Conservation (phyloP, 2,113 vertebrate species). For the Coptodon rendalli region DNA sequence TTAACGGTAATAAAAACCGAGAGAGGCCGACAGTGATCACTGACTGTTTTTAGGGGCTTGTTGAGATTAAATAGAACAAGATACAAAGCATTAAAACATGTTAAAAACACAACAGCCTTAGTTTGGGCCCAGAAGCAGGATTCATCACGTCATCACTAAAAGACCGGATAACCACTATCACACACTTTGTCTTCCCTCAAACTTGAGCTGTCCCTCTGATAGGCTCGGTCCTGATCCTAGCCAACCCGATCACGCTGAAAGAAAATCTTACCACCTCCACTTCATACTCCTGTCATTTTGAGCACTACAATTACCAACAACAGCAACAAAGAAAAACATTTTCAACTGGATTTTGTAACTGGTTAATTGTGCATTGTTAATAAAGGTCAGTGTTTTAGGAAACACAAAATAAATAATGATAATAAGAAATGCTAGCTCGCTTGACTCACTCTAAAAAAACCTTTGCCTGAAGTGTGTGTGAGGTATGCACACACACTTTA, state of each 20-base stretch:
- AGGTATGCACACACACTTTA: background rate
- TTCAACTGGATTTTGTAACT: background rate
- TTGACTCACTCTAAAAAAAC: background rate
- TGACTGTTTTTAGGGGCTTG: background rate
- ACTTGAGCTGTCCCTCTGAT: background rate
- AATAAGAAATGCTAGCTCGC: background rate
- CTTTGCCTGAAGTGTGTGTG: background rate
- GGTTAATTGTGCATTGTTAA: background rate
- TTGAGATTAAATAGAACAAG: background rate
- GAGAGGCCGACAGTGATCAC: background rate
- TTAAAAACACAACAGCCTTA: background rate
- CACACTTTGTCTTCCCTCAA: background rate
- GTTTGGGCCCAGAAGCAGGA: background rate
- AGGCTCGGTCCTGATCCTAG: background rate
- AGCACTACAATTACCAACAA: background rate
- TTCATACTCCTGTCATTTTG: background rate
- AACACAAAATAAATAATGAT: background rate
- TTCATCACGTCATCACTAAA: background rate
- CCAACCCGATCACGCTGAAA: background rate
- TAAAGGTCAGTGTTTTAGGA: background rate
- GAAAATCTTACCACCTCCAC: background rate
- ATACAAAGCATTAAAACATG: rapidly evolving
- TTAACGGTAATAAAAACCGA: rapidly evolving
- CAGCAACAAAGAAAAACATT: background rate
- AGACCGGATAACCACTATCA: rapidly evolving